Conservation (phyloP, 53 echinoderm and acorn worm species). For the Holothuria scabra region DNA sequence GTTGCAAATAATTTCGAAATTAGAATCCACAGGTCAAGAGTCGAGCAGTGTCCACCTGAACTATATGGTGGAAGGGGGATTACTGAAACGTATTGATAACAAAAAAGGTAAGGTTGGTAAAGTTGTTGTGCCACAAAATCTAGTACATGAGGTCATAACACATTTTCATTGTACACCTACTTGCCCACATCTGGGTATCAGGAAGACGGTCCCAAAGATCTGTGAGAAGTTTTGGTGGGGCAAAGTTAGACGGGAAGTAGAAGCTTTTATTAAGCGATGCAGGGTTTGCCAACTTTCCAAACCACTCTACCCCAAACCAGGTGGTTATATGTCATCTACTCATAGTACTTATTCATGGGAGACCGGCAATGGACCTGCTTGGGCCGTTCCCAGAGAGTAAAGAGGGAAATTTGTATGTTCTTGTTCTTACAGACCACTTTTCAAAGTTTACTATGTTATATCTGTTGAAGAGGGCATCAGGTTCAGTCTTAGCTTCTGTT, state of each 20-base stretch:
- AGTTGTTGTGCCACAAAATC: conserved; percentile 25
- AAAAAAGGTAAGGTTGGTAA: neutral
- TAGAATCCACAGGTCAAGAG: neutral
- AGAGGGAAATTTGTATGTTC: conserved; percentile 40
- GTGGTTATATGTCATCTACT: conserved; percentile 55
- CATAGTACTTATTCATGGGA: conserved; percentile 50
- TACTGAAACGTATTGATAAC: neutral
- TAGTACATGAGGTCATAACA: conserved; percentile 34
- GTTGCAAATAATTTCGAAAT: neutral
- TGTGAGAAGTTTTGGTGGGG: conserved; percentile 46
- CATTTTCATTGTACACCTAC: conserved; percentile 36
- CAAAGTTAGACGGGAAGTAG: conserved; percentile 11
- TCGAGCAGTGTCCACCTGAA: neutral
- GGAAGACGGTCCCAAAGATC: conserved; percentile 2
- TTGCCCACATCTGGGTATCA: conserved; percentile 14
- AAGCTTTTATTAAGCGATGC: conserved; percentile 44
- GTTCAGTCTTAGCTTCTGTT: conserved; percentile 34
- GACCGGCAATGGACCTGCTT: conserved; percentile 47
- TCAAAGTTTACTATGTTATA: too few species aligned
- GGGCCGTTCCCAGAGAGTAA: too few species aligned
- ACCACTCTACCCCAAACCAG: conserved; percentile 54
- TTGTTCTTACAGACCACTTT: conserved; percentile 14
- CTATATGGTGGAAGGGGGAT: neutral
- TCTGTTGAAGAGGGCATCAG: conserved; percentile 42
- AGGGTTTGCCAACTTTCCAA: conserved; percentile 49